Evolutionary conservation across 2,797 vertebrate genomes (phyloP).

Genomic region (Pristis pectinata): DNA sequence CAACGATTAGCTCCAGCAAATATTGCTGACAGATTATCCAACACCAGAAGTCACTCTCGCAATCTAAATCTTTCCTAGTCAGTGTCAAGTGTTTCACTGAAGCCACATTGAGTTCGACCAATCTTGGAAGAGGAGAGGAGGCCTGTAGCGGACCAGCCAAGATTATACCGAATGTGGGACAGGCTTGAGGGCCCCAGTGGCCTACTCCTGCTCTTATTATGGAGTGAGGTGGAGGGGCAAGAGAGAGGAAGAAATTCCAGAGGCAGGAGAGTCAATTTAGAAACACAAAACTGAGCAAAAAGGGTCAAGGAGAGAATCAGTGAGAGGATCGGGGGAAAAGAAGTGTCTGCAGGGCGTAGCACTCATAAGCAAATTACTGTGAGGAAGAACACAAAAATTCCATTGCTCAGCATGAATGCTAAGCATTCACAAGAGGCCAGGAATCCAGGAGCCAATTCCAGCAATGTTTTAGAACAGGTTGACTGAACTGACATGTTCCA

Average conservation of each 20-base stretch:
- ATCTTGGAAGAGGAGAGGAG: no score
- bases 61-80: background rate
- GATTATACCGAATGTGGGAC: no score
- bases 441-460: background rate
- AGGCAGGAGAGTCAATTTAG: background rate
- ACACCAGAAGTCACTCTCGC: background rate
- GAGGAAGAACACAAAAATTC: background rate
- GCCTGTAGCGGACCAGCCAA: no score
- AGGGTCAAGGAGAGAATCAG: no score
- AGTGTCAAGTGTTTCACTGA: background rate
- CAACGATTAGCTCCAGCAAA: background rate
- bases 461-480: background rate
- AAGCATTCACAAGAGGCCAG: background rate
- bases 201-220: no score
- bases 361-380: background rate
- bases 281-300: no score
- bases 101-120: background rate
- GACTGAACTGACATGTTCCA: background rate
- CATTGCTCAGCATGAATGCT: background rate
- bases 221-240: background rate
- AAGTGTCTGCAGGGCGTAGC: no score
- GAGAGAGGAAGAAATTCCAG: background rate
- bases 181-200: no score
- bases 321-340: no score
- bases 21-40: background rate